Evolutionary conservation across 2,888 invertebrate species (phyloP).

Genomic region (Adelphocoris suturalis): DNA sequence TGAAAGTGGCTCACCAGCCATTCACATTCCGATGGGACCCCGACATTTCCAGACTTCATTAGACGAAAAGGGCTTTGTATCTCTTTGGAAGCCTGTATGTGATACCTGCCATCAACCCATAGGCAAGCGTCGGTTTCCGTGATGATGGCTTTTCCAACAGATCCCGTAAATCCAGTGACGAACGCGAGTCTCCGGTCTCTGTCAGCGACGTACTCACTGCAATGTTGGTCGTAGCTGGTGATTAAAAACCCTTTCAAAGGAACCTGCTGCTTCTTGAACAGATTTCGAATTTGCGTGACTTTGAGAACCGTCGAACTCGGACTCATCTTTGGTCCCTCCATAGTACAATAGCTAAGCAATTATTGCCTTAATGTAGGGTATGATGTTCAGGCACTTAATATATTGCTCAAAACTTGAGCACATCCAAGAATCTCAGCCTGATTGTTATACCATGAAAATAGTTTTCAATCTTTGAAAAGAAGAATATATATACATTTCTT

Average conservation of each 20-base stretch:
- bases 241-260: conserved; percentile 33
- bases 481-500: too few species aligned
- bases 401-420: too few species aligned
- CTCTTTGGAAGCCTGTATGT: conserved; percentile 87
- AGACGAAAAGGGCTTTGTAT: not conserved
- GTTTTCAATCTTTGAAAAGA: too few species aligned
- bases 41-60: conserved; percentile 76
- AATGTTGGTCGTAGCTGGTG: conserved; percentile 58
- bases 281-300: conserved; percentile 1
- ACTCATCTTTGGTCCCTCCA: too few species aligned
- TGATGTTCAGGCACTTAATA: too few species aligned
- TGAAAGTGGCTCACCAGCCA: conserved; percentile 86
- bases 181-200: conserved; percentile 91
- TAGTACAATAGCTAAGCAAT: too few species aligned
- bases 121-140: conserved; percentile 88
- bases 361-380: too few species aligned
- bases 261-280: not conserved
- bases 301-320: too few species aligned
- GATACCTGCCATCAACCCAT: conserved; percentile 99
- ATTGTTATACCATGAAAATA: too few species aligned
- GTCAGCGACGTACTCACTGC: conserved; percentile 92
- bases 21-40: conserved; percentile 79
- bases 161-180: conserved; percentile 94
- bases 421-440: too few species aligned
- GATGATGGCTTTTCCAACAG: conserved; percentile 90